A percentile compares a stretch with the other conserved stretches of the same genome.
phyloP scores from a whole-genome alignment of 1,140 invertebrate species.

The Panagrolaimus sp. region DNA sequence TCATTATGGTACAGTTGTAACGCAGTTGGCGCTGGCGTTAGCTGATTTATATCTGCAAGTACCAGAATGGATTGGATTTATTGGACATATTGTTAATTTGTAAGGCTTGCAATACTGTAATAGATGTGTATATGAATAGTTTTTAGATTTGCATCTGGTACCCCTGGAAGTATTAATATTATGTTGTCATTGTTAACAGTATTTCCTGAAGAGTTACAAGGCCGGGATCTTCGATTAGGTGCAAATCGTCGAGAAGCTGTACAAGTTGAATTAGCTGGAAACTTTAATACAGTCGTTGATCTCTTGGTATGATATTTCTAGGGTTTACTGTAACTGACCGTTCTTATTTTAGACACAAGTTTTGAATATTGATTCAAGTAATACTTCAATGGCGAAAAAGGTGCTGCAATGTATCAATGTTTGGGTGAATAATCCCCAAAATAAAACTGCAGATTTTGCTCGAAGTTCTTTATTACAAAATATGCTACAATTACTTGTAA shows the following conservation, averaged over 20 bases:
- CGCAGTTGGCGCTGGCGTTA: conserved; percentile 77
- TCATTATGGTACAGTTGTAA: conserved; percentile 48
- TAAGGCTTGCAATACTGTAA: conserved; percentile 56
- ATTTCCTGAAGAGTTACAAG: conserved; percentile 89
- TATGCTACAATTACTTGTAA: conserved; percentile 6
- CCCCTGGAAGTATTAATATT: conserved; percentile 57
- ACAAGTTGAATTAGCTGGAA: conserved; percentile 68
- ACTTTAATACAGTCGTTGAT: conserved; percentile 64
- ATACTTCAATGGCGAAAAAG: not conserved
- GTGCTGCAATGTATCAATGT: conserved; percentile 5
- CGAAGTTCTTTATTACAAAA: conserved; percentile 14
- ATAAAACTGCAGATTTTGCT: not conserved
- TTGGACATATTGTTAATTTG: conserved; percentile 76
- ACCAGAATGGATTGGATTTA: conserved; percentile 80
- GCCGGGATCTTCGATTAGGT: conserved; percentile 75
- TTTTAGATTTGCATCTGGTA: conserved; percentile 29
- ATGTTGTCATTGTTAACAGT: conserved; percentile 84
- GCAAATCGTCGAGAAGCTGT: conserved; percentile 81
- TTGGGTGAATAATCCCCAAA: conserved; percentile 1
- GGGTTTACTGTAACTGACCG: too few relatives aligned
- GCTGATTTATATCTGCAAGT: conserved; percentile 90
- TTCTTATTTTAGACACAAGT: not conserved
- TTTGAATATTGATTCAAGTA: not conserved
- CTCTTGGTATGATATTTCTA: conserved; percentile 67
- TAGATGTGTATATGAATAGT: conserved; percentile 62